Conservation (phyloP, 2,888 invertebrate species). For the Glyphotaelius pellucidus region DNA sequence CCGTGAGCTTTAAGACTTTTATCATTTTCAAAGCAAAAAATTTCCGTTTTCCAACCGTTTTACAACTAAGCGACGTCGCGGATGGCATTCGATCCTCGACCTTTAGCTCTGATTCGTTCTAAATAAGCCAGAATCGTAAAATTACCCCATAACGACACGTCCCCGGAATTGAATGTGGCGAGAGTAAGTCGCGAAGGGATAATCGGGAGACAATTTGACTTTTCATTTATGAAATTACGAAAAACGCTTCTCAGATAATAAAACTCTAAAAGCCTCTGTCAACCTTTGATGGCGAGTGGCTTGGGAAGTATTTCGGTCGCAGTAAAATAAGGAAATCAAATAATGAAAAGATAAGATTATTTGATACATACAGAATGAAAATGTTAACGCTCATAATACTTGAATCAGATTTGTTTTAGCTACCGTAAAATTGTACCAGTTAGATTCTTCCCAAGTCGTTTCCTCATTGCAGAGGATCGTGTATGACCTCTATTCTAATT, state of each 20-base stretch:
- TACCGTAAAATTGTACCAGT: neutral
- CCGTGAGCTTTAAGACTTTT: no score
- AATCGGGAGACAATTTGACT: slow-evolving; percentile 22
- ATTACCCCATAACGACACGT: neutral
- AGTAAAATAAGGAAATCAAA: neutral
- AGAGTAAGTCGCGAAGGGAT: neutral
- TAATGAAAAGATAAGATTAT: neutral
- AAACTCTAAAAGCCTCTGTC: neutral
- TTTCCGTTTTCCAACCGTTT: neutral
- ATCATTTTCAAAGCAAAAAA: neutral
- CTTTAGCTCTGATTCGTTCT: neutral
- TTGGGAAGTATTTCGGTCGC: neutral
- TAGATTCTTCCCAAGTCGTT: no score
- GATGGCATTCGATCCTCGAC: neutral
- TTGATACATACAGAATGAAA: neutral
- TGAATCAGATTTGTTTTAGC: neutral
- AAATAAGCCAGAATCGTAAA: neutral
- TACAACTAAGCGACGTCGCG: neutral
- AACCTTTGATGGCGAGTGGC: slow-evolving; percentile 7
- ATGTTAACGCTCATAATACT: neutral
- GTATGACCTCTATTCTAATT: no score
- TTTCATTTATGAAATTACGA: slow-evolving; percentile 28
- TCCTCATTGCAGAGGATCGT: no score
- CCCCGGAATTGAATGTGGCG: neutral
- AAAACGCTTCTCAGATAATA: slow-evolving; percentile 23